Evolutionary conservation across 1,140 invertebrate species (phyloP), one percentile per base, ranked within the genome.

Genomic region (Drosophila insularis): DNA sequence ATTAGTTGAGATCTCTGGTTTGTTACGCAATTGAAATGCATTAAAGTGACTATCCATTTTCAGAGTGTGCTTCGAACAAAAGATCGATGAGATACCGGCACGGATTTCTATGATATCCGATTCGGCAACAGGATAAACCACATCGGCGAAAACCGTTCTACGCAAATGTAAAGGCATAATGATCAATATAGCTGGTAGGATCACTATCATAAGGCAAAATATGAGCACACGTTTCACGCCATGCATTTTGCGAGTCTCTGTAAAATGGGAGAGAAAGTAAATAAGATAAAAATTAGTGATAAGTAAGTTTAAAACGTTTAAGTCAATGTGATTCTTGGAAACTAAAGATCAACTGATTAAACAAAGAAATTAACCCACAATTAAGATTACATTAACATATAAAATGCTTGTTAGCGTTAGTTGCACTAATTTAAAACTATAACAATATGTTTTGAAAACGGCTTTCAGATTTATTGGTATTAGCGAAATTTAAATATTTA

Each of bases 91-190:
- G 70, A 96, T 94, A 43, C 96, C 96, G 91, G 96, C 95, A 31
- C 94, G 94, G 50, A 96, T 95, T 90, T 96, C 95, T 58, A 97
- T 92, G 54, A 97, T 94, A 92, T 97, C 96, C 19, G 96, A 97
- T 92, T 97, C 96, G 3, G 95, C 95, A 71, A 97, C 94, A 63
- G 94, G 93, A 81, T 96, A 96, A 61, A 93, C 92, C 31, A 96
- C 95, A 93, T 96, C 95, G 21, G 94, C 94, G 92, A 95, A 97
- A 13, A 94, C 92, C 71, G 94, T 94, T 87, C 96, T 95, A 35
- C 95, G 93, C 71, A 97, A 92, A 92, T 96, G 96, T 35, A 97
- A 91, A 43, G 96, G 96, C 74, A 94, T 93, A 23, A 96, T 93
- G 63, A 97, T 94, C 23, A 97, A 91, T 61, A 94, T 92, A 63